Evolutionary conservation across 2,113 vertebrate species (phyloP).

Genomic region (Tenrec ecaudatus): DNA sequence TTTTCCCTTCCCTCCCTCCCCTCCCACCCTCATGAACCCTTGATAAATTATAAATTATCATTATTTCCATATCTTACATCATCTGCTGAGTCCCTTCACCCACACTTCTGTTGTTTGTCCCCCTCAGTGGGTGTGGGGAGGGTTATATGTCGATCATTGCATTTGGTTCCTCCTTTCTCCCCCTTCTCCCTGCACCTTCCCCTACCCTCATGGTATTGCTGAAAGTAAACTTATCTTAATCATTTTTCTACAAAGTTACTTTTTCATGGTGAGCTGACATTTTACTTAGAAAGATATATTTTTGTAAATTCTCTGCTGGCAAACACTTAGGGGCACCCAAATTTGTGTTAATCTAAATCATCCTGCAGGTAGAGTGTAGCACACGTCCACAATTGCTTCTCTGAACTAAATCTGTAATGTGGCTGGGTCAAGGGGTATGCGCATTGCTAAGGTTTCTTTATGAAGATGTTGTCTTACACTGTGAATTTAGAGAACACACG

Average conservation of each 20-base stretch:
- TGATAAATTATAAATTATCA: too few relatives aligned
- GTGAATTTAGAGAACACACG: neutral
- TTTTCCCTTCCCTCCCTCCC: too few relatives aligned
- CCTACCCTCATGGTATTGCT: too few relatives aligned
- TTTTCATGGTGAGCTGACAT: neutral
- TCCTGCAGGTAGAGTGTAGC: neutral
- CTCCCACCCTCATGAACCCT: too few relatives aligned
- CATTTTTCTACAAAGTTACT: neutral
- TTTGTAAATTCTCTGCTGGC: neutral
- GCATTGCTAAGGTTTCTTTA: neutral
- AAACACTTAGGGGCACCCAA: neutral
- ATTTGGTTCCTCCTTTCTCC: too few relatives aligned
- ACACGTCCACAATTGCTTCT: neutral
- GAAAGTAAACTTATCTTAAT: neutral
- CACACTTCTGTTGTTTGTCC: too few relatives aligned
- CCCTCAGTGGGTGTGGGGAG: too few relatives aligned
- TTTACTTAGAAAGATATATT: constrained; percentile 9
- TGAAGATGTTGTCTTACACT: neutral
- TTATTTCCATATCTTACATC: too few relatives aligned
- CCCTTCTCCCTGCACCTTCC: too few relatives aligned
- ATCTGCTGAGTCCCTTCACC: too few relatives aligned
- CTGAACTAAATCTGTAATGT: constrained; percentile 23
- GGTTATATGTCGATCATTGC: too few relatives aligned
- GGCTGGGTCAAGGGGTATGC: neutral
- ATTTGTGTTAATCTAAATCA: neutral